Evolutionary conservation across 2,113 vertebrate species (phyloP).

Genomic region (Meleagris gallopavo): DNA sequence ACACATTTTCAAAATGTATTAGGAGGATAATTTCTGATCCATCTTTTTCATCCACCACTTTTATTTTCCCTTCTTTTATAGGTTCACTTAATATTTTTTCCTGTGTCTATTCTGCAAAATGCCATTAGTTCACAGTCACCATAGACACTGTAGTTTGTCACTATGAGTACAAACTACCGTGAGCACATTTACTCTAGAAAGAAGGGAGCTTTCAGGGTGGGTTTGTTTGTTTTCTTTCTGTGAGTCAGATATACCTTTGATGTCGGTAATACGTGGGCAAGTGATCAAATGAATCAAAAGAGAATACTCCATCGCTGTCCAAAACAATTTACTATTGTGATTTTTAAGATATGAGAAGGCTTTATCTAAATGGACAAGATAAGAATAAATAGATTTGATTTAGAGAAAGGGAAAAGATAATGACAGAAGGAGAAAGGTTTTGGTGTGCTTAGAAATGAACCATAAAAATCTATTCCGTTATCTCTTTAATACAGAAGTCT

Average conservation of each 20-base stretch:
- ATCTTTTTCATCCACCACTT: background rate
- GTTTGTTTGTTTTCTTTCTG: slow-evolving; percentile 51
- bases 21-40: background rate
- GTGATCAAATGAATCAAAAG: slow-evolving; percentile 44
- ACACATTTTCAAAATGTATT: background rate
- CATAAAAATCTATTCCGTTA: slow-evolving; percentile 76
- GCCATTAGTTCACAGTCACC: too few relatives aligned
- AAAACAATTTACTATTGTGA: slow-evolving; percentile 36
- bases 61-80: background rate
- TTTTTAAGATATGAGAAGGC: slow-evolving; percentile 10
- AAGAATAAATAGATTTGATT: slow-evolving; percentile 22
- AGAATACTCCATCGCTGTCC: background rate
- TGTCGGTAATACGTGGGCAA: slow-evolving; percentile 3
- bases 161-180: background rate
- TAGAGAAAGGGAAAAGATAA: background rate
- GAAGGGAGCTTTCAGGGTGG: background rate
- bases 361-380: background rate
- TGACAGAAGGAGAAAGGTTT: slow-evolving; percentile 5
- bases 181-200: background rate
- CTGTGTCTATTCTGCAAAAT: background rate
- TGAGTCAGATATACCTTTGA: slow-evolving; percentile 26
- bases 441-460: slow-evolving; percentile 65
- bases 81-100: background rate
- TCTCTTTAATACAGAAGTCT: slow-evolving; percentile 75
- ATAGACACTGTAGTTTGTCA: background rate